Base-by-base conservation (phyloP, 2,888 invertebrate species). In the Cepaea hortensis region DNA sequence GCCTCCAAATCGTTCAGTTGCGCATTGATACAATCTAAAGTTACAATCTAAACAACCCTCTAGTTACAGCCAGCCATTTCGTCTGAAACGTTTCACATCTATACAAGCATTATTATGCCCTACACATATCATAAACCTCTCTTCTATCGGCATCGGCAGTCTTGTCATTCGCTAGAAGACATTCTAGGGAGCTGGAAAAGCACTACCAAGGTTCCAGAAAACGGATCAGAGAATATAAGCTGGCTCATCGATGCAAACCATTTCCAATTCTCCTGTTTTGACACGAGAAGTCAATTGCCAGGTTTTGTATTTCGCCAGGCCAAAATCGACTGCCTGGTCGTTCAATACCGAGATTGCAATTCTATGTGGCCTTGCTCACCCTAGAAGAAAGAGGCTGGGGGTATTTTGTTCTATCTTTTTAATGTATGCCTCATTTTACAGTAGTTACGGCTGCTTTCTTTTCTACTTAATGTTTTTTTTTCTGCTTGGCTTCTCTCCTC, bases 201-300 rank as follows among this genome's bases (percentile, higher is more conserved):
- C 55, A 23, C 77, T 15, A 77, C 61, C 61, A 61, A 15, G n/a
- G 55, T 50, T 23, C 55, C 61, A 61, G 77, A 77, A 77, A 77
- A 77, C n/a, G 77, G 77, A 77, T 77, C 61, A 77, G 61, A 55
- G 77, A 77, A 77, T 77, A 61, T 55, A 77, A 77, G 55, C 77
- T 55, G 55, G 77, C 55, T 77, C 77, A 77, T 77, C 77, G 55
- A 77, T 77, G 77, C 55, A 77, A 55, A 77, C 77, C 61, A 77
- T 77, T 77, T 77, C 77, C 77, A 77, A 77, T 77, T 77, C 77
- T 23, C 55, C 77, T 61, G 77, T 77, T 77, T 77, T 77, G 77
- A 77, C 77, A 77, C 23, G 77, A 77, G 77, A 77, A 77, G 77
- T 77, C 77, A 77, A 77, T 77, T 77, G 77, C 55, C 3, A 5